These are phyloP conservation scores for Macrotis lagotis DNA, from an alignment of 2,113 vertebrate genomes.

Conservation along the genomic window DNA sequence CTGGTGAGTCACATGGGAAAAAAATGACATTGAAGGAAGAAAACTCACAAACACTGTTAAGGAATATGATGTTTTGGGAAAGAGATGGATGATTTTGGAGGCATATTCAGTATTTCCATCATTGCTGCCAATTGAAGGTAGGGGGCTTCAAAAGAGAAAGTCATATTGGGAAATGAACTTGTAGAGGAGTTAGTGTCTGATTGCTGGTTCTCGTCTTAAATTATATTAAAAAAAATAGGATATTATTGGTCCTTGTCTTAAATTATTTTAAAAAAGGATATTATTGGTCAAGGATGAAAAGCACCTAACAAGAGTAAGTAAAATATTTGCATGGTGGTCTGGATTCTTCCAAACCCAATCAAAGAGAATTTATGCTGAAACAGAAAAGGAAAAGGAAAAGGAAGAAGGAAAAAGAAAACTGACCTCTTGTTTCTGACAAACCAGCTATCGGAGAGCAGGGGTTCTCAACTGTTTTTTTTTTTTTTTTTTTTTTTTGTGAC, in stretches of 20 bases:
- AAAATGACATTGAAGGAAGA: not conserved
- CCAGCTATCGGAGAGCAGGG: not conserved
- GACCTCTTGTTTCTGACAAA: not conserved
- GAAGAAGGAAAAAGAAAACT: not conserved
- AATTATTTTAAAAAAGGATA: not conserved
- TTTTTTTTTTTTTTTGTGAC: too few species aligned
- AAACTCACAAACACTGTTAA: not conserved
- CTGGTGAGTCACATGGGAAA: not conserved
- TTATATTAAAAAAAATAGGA: not conserved
- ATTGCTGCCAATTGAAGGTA: not conserved
- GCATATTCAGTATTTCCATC: not conserved
- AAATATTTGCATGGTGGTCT: not conserved
- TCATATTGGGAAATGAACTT: not conserved
- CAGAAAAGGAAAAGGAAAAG: not conserved
- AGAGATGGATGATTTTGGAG: not conserved
- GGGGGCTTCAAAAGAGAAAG: not conserved
- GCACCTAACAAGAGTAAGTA: not conserved
- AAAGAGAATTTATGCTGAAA: not conserved
- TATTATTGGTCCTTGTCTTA: not conserved
- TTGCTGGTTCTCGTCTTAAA: not conserved
- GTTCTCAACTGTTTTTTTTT: not conserved
- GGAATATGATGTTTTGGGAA: not conserved
- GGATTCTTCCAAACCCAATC: not conserved
- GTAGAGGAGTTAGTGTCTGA: not conserved
- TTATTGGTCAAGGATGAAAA: not conserved